Percentiles rank a stretch among this genome's conserved stretches.
These are phyloP conservation scores for Chaetogeoica ovagalla DNA, from an alignment of 2,888 invertebrate genomes.

Conservation along the genomic window DNA sequence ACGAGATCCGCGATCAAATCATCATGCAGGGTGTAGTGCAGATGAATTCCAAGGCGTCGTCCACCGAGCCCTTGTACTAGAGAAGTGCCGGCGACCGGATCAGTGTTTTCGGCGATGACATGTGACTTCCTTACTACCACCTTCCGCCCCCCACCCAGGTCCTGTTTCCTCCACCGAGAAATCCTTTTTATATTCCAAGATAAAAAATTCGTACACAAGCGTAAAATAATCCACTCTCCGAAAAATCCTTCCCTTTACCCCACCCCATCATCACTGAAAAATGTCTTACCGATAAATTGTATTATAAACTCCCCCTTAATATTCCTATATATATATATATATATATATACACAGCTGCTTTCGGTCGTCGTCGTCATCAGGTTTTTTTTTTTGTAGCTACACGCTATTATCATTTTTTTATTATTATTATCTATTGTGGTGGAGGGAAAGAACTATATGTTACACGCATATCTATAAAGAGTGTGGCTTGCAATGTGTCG, in stretches of 20 bases:
- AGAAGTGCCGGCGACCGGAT: background rate
- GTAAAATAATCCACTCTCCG: too few species aligned
- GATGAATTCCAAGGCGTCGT: background rate
- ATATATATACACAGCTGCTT: too few species aligned
- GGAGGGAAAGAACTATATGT: constrained; percentile 24
- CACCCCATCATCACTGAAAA: too few species aligned
- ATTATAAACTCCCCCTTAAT: too few species aligned
- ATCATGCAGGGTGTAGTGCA: constrained; percentile 5
- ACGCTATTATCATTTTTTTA: background rate
- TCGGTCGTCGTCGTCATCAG: too few species aligned
- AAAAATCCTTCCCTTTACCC: too few species aligned
- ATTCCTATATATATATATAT: too few species aligned
- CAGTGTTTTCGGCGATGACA: background rate
- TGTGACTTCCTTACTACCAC: too few species aligned
- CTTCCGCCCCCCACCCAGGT: background rate
- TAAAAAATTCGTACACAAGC: too few species aligned
- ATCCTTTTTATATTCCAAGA: too few species aligned
- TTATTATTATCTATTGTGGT: constrained; percentile 16
- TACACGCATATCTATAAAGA: background rate
- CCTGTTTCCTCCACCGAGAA: background rate
- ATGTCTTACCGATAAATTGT: too few species aligned
- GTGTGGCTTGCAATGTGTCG: background rate
- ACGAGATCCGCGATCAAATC: constrained; percentile 25
- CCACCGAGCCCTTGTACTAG: background rate
- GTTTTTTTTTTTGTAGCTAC: background rate